These are phyloP conservation scores for Pantherophis guttatus DNA, from an alignment of 2,113 vertebrate species.

Conservation along the genomic window DNA sequence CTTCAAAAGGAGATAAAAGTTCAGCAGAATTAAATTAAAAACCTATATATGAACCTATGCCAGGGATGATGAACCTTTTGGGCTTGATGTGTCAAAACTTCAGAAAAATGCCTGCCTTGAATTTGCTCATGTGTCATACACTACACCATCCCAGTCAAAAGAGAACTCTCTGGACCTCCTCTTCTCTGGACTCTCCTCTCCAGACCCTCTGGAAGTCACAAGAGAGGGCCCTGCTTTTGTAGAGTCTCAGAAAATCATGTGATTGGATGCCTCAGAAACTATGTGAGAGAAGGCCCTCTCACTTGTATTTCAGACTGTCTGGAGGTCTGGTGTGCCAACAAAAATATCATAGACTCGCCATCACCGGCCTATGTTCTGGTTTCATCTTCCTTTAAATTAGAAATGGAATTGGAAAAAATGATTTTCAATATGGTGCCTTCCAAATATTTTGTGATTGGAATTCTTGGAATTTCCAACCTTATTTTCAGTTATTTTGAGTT, in stretches of 20 bases:
- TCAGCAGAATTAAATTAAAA: not conserved
- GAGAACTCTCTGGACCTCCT: not conserved
- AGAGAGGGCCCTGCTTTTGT: not conserved
- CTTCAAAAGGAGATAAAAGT: not conserved
- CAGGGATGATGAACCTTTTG: not conserved
- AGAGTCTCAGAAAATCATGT: not conserved
- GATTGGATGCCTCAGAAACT: not conserved
- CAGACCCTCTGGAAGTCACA: not conserved
- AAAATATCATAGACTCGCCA: not conserved
- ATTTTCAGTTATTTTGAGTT: not conserved
- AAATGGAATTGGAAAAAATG: not conserved
- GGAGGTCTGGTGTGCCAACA: not conserved
- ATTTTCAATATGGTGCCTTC: not conserved
- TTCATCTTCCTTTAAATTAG: not conserved
- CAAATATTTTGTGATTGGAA: not conserved
- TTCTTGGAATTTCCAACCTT: not conserved
- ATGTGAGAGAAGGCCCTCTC: not conserved
- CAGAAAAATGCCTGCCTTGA: not conserved
- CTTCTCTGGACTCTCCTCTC: not conserved
- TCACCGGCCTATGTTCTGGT: not conserved
- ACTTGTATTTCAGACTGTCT: not conserved
- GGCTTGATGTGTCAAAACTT: not conserved
- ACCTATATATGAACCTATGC: not conserved
- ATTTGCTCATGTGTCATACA: not conserved
- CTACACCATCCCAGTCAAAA: not conserved